Base-by-base conservation (phyloP, 2,888 invertebrate species). In the Malachius bipustulatus region DNA sequence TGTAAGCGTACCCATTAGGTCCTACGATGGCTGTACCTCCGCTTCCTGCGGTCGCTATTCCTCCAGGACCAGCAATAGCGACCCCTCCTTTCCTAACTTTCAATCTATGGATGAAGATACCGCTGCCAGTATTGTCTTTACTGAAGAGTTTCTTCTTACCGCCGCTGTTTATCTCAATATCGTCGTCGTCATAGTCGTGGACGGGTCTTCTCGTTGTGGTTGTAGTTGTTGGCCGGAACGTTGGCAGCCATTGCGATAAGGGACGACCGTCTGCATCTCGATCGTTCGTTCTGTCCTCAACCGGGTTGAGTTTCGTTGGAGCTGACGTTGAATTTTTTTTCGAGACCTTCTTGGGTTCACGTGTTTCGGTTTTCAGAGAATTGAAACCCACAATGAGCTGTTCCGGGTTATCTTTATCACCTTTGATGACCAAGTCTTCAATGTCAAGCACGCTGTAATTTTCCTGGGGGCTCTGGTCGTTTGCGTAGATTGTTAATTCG, bases 11-110 rank as follows among this genome's bases (percentile, higher is more conserved):
- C 1, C 82, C 82, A 26, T 81, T 80, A 1, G 83, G 82, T 1
- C 83, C 82, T 2, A 83, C 82, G 36, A 83, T 79, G 1, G 83
- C 82, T 0, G 82, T 81, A 3, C 83, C 83, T 4, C 82, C 83
- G 50, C 73, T 74, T 9, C 82, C 82, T 2, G 82, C 82, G 1
- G 82, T 82, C 0, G 83, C 83, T 8, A 82, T 77, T 19, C 82
- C 82, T n/a, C 82, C 82, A 0, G 83, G 82, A 0, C 82, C 82
- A 2, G 82, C 83, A 34, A 83, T 82, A 0, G 82, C 82, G 4
- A 83, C 81, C 10, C 83, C 82, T 2, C 83, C 83, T 55, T 73
- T 72, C 40, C 76, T 67, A 12, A 83, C 81, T 56, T 74, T 77
- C 14, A 82, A 54, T 45, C 69, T 69, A 44, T 78, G 76, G 37